phyloP scores from a whole-genome alignment of 1,140 invertebrate species.

The Meloidogyne chitwoodi region DNA sequence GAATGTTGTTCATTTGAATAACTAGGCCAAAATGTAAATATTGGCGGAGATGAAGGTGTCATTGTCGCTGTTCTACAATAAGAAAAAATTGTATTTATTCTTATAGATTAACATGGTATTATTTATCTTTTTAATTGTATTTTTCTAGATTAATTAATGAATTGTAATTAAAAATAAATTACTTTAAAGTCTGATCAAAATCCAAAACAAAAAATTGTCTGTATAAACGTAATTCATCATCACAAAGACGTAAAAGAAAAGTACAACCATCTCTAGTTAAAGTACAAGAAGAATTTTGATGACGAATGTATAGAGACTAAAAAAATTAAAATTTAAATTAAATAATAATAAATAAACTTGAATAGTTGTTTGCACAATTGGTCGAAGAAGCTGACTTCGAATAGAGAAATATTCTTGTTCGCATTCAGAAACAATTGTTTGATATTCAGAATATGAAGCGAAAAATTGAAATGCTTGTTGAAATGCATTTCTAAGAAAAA shows the following conservation, averaged over 20 bases:
- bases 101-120: background rate
- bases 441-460: slow-evolving; percentile 40
- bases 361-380: slow-evolving; percentile 50
- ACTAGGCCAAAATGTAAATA: background rate
- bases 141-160: background rate
- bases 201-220: slow-evolving; percentile 52
- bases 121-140: background rate
- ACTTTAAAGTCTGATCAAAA: background rate
- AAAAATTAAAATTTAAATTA: background rate
- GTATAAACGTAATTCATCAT: slow-evolving; percentile 59
- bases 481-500: slow-evolving; percentile 38
- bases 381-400: slow-evolving; percentile 46
- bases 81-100: background rate
- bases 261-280: slow-evolving; percentile 53
- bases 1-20: slow-evolving; percentile 9
- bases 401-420: slow-evolving; percentile 50
- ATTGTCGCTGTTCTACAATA: slow-evolving; percentile 9
- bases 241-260: slow-evolving; percentile 53
- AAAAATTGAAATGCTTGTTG: slow-evolving; percentile 46
- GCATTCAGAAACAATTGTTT: slow-evolving; percentile 45
- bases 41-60: slow-evolving; percentile 9
- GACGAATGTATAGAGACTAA: slow-evolving; percentile 24
- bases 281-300: slow-evolving; percentile 50
- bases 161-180: too few species aligned
- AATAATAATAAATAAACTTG: slow-evolving; percentile 12